A percentile compares a stretch with the other conserved stretches of the same genome.
Evolutionary conservation across 2,113 vertebrate genomes (phyloP).

Genomic region (Naja naja): DNA sequence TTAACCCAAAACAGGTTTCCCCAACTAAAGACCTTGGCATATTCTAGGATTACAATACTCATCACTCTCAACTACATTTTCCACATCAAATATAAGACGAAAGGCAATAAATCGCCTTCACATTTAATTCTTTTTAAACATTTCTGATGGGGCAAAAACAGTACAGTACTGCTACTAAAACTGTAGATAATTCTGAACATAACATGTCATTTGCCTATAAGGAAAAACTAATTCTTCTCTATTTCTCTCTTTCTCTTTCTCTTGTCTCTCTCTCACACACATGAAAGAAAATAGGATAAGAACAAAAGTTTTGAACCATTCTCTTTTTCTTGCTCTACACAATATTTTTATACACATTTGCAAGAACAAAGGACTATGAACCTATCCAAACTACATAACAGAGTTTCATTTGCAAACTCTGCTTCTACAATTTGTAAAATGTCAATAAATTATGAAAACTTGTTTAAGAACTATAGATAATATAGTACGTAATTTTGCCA

Average conservation of each 20-base stretch:
- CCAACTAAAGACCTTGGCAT: neutral
- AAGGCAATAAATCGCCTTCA: neutral
- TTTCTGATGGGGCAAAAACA: neutral
- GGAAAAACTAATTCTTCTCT: neutral
- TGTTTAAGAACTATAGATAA: neutral
- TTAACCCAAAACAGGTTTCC: neutral
- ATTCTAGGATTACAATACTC: neutral
- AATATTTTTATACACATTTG: neutral
- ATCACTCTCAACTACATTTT: neutral
- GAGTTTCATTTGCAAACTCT: neutral
- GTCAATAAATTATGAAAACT: neutral
- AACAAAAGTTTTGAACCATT: neutral
- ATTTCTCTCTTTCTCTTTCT: no score
- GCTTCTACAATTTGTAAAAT: neutral
- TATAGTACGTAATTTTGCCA: neutral
- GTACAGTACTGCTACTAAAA: neutral
- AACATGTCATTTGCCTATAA: neutral
- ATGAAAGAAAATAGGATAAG: neutral
- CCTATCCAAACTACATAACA: neutral
- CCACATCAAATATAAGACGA: neutral
- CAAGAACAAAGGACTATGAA: neutral
- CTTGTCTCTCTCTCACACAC: neutral
- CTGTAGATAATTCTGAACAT: neutral
- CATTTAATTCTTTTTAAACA: slow-evolving; percentile 6
- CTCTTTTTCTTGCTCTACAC: neutral